phyloP scores from a whole-genome alignment of 1,140 invertebrate species.

The Hermetia illucens region DNA sequence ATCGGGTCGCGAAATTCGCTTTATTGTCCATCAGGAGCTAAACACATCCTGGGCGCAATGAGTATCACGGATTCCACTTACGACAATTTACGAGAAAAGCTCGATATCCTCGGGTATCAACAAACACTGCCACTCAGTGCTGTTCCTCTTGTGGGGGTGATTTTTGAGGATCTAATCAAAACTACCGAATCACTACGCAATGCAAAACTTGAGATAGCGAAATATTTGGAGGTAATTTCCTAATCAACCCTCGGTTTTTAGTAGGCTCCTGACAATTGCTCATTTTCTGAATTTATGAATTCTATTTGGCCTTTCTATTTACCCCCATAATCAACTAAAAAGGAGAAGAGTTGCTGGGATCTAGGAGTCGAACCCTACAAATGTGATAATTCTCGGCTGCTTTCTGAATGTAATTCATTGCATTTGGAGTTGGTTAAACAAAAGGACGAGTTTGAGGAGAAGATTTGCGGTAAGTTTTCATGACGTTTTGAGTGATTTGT shows the following conservation, averaged over 20 bases:
- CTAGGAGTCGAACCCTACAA: slow-evolving; percentile 44
- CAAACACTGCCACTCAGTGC: slow-evolving; percentile 24
- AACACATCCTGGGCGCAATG: not conserved
- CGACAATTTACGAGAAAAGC: slow-evolving; percentile 23
- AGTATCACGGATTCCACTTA: slow-evolving; percentile 18
- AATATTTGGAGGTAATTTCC: slow-evolving; percentile 20
- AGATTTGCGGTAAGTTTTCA: slow-evolving; percentile 17
- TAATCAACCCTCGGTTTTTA: not conserved
- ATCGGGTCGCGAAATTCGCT: not conserved
- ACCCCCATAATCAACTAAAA: no score
- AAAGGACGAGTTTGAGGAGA: slow-evolving; percentile 34
- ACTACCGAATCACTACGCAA: slow-evolving; percentile 59
- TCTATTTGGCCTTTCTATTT: no score
- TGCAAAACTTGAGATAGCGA: slow-evolving; percentile 19
- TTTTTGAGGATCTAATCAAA: slow-evolving; percentile 54
- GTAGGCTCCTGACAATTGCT: not conserved
- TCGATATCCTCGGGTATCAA: slow-evolving; percentile 25
- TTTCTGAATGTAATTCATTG: slow-evolving; percentile 50
- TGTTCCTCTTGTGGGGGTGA: slow-evolving; percentile 49
- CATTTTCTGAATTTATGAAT: no score
- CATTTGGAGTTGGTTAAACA: slow-evolving; percentile 46
- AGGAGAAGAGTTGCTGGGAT: slow-evolving; percentile 41
- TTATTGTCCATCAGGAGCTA: not conserved
- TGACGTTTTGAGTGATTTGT: not conserved
- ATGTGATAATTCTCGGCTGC: slow-evolving; percentile 46